phyloP scores from a whole-genome alignment of 2,797 vertebrate genomes.

The Gobionotothen gibberifrons region DNA sequence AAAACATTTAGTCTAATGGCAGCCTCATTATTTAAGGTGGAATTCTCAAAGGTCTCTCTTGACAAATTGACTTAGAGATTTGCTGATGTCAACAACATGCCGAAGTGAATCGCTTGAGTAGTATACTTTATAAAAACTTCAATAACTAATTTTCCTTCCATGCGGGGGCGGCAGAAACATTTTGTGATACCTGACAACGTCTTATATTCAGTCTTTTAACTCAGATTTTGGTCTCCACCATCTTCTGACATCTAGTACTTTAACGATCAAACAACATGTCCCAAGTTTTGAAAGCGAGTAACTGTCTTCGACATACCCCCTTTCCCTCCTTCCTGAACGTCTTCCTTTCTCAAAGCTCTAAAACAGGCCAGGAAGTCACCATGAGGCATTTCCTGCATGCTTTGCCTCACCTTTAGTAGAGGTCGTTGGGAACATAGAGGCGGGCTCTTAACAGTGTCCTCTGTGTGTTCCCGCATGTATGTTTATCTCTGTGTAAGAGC shows the following conservation, averaged over 20 bases:
- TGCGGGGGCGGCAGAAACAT: neutral
- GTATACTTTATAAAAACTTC: neutral
- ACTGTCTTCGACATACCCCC: constrained; percentile 2
- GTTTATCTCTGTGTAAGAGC: constrained; percentile 19
- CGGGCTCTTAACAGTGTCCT: constrained; percentile 37
- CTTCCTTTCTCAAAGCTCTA: constrained; percentile 56
- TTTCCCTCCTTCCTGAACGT: constrained; percentile 23
- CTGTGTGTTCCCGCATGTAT: constrained; percentile 19
- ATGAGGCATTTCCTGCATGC: constrained; percentile 77
- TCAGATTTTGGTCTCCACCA: constrained; percentile 12
- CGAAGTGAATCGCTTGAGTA: neutral
- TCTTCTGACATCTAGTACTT: neutral
- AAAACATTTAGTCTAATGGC: neutral
- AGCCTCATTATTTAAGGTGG: neutral
- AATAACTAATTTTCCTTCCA: neutral
- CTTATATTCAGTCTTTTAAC: neutral
- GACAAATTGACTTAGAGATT: neutral
- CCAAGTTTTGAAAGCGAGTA: neutral
- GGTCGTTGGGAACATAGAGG: constrained; percentile 58
- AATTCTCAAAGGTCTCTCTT: neutral
- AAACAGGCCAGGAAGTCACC: constrained; percentile 69
- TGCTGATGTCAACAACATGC: neutral
- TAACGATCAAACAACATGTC: neutral
- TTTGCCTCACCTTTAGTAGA: constrained; percentile 61
- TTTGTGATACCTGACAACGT: neutral